Evolutionary conservation across 2,113 vertebrate genomes (phyloP), one percentile per base, ranked within the genome.

Genomic region (Phaetusa simplex): DNA sequence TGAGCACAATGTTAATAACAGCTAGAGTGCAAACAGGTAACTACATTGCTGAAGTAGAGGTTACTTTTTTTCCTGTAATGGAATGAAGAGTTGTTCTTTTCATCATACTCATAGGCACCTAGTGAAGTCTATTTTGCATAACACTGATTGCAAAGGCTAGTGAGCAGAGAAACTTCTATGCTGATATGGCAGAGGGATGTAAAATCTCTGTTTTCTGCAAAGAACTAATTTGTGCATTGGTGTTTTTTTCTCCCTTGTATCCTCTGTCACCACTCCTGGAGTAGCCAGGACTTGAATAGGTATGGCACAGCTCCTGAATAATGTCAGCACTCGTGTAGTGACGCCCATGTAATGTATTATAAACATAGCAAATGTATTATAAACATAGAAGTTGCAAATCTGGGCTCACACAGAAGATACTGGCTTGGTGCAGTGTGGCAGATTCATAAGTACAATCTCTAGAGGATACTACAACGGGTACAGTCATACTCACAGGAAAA

Each of bases 171-270:
- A 86, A 53, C 26, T 58, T 61, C n/a, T 62, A 19, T 8, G 47
- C 14, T 53, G 36, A 13, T 19, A 36, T 0, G 58, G 52, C 23
- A 91, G 14, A 69, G 13, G 23, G 6, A 78, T 32, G 14, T 30
- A 45, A 91, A 86, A 8, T 52, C 26, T 55, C 29, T 45, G 29
- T 69, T 62, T 80, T 65, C 49, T 20, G 5, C 23, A 73, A 83
- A 55, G 22, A 94, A 12, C 5, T 42, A 18, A 56, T 12, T 32
- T 45, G 8, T 71, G n/a, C 10, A 8, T 47, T 77, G 30, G 1
- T 7, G 1, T 34, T 50, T 61, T 74, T 12, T 11, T 2, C 5
- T 2, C 5, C 42, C 5, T 5, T 40, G 2, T 45, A 13, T 43
- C 14, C 10, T 52, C 49, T 10, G 2, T 38, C 43, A 55, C 5